These are phyloP conservation scores for Euura saliciscinereae DNA, from an alignment of 1,140 invertebrate genomes.

Conservation along the genomic window DNA sequence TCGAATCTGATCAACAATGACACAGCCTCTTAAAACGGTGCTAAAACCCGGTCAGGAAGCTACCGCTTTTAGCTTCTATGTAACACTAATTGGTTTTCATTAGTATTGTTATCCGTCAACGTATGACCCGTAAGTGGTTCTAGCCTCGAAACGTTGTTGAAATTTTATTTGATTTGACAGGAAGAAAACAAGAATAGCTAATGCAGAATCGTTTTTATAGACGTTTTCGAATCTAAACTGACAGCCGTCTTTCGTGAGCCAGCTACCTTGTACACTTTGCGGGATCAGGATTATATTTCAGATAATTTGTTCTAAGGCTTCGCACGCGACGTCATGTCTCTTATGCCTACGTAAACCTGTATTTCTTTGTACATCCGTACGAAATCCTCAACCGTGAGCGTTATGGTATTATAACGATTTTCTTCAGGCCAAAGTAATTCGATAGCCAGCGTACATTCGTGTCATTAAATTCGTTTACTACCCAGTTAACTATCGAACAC, in stretches of 20 bases:
- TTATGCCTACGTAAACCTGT: not conserved
- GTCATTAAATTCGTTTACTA: not conserved
- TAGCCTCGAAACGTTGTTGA: not conserved
- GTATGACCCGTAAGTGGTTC: not conserved
- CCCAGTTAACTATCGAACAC: conserved; percentile 2
- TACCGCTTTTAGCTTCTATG: not conserved
- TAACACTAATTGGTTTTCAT: not conserved
- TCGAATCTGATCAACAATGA: not conserved
- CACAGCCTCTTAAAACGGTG: not conserved
- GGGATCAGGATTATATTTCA: not conserved
- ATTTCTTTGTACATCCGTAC: not conserved
- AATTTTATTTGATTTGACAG: too few species aligned
- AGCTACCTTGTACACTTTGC: not conserved
- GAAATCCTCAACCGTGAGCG: not conserved
- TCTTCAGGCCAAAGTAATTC: not conserved
- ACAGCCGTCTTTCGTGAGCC: not conserved
- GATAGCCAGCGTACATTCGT: not conserved
- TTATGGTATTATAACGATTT: conserved; percentile 4
- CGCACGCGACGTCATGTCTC: conserved; percentile 1
- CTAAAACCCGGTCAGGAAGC: not conserved
- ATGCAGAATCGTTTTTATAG: too few species aligned
- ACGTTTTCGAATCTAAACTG: not conserved
- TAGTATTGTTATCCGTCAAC: not conserved
- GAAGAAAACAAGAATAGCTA: too few species aligned
- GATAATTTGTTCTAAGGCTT: conserved; percentile 1